Base-by-base conservation (phyloP, 2,797 vertebrate genomes). In the Sitta carolinensis region DNA sequence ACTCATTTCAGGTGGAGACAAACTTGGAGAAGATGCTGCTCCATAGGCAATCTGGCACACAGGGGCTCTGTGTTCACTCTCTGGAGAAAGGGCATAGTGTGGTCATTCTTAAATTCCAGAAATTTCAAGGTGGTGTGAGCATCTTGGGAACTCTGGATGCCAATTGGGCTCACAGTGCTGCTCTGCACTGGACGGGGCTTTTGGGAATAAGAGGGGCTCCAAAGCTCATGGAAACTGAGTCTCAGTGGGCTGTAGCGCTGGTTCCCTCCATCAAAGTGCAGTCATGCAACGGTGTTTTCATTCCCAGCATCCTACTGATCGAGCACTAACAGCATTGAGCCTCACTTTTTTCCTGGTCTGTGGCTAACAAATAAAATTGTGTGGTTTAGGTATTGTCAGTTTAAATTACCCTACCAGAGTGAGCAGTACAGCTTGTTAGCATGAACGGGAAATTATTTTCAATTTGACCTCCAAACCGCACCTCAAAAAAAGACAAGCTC, bases 261-360 rank as follows among this genome's bases (percentile, higher is more conserved):
- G 5, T n/a, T 61, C 47, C 26, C 43, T 74, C 47, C 48, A 42
- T 17, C 43, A 1, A 48, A 69, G 29, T 5, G 23, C 68, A 57
- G 16, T 34, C 30, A 22, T 2, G 9, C 16, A 30, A 32, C 22
- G 16, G 21, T 20, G 27, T 52, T 83, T 74, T 34, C 42, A 45
- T 36, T 59, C 29, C 45, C 30, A 13, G 8, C 27, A 27, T 30
- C 52, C 48, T 36, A 18, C 43, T 2, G 30, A 47, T 32, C 0
- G 0, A 55, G 7, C 68, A 10, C 16, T 3, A 43, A 22, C 47
- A 55, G 27, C n/a, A 13, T 1, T 0, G 29, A n/a, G 8, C 23
- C 18, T 51, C 45, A 5, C 42, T 52, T 11, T 74, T 48, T n/a
- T 57, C 38, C 59, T 38, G 16, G 11, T 19, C 54, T 38, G 3